Conservation (phyloP, 1,140 invertebrate species). For the Luehdorfia chinensis region DNA sequence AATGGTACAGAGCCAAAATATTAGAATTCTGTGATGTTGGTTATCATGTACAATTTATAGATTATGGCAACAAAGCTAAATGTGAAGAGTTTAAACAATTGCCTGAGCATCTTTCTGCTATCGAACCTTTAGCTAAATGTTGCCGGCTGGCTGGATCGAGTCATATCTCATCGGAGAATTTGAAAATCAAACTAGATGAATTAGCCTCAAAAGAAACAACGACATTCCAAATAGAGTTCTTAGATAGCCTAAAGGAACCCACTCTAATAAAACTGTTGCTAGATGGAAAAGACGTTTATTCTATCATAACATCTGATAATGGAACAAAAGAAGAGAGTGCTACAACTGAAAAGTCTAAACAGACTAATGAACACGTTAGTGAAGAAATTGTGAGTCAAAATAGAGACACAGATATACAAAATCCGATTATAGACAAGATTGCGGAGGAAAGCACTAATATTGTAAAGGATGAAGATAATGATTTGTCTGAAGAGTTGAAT, state of each 20-base stretch:
- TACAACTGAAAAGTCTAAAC: slow-evolving; percentile 12
- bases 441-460: background rate
- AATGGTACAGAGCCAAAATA: slow-evolving; percentile 81
- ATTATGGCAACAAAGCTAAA: slow-evolving; percentile 84
- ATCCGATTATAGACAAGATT: background rate
- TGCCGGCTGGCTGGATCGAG: slow-evolving; percentile 78
- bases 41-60: slow-evolving; percentile 82
- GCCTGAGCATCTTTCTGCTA: slow-evolving; percentile 78
- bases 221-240: slow-evolving; percentile 73
- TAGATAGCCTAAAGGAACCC: slow-evolving; percentile 69
- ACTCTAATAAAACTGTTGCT: slow-evolving; percentile 58
- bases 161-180: slow-evolving; percentile 55
- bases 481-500: slow-evolving; percentile 3
- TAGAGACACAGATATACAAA: background rate
- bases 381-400: background rate
- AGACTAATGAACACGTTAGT: too few species aligned
- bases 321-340: slow-evolving; percentile 13
- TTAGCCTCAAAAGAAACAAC: slow-evolving; percentile 50
- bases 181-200: slow-evolving; percentile 73
- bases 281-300: slow-evolving; percentile 51
- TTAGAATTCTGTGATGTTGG: slow-evolving; percentile 74
- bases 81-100: slow-evolving; percentile 78
- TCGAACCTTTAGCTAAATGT: slow-evolving; percentile 79
- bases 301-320: slow-evolving; percentile 25
- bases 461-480: slow-evolving; percentile 1